Percentiles rank a stretch among this genome's conserved stretches.
Evolutionary conservation across 1,140 invertebrate species (phyloP).

Genomic region (Monochamus saltuarius): DNA sequence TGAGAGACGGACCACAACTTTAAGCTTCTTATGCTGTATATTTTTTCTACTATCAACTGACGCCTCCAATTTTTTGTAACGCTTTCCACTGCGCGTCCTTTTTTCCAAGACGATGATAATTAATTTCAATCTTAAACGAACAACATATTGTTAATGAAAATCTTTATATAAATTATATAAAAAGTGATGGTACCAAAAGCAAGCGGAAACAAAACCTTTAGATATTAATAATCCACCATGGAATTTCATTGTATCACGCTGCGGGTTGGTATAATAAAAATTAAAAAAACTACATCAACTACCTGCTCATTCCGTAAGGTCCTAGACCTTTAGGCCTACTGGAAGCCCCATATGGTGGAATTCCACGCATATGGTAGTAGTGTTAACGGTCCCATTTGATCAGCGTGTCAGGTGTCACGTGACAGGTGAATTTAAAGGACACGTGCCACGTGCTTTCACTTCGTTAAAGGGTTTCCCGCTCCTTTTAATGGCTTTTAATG

Average conservation of each 20-base stretch:
- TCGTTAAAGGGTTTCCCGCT: conserved; percentile 5
- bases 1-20: too few relatives aligned
- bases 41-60: too few relatives aligned
- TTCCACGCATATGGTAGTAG: conserved; percentile 7
- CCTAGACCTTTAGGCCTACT: not conserved
- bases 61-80: too few relatives aligned
- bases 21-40: too few relatives aligned
- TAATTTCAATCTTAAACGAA: not conserved
- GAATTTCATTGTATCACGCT: not conserved
- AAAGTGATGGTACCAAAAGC: not conserved
- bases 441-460: conserved; percentile 19
- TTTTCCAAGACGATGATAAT: not conserved
- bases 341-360: conserved; percentile 2
- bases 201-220: not conserved
- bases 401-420: conserved; percentile 34
- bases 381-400: conserved; percentile 28
- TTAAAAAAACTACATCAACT: conserved; percentile 5
- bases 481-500: conserved; percentile 3
- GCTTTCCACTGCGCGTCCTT: too few relatives aligned
- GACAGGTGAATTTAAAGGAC: conserved; percentile 35
- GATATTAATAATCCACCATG: not conserved
- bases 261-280: conserved; percentile 1
- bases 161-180: not conserved
- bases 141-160: not conserved
- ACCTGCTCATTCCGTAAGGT: conserved; percentile 6